These are phyloP conservation scores for Athalia rosae DNA, from an alignment of 2,888 invertebrate genomes.

Conservation along the genomic window DNA sequence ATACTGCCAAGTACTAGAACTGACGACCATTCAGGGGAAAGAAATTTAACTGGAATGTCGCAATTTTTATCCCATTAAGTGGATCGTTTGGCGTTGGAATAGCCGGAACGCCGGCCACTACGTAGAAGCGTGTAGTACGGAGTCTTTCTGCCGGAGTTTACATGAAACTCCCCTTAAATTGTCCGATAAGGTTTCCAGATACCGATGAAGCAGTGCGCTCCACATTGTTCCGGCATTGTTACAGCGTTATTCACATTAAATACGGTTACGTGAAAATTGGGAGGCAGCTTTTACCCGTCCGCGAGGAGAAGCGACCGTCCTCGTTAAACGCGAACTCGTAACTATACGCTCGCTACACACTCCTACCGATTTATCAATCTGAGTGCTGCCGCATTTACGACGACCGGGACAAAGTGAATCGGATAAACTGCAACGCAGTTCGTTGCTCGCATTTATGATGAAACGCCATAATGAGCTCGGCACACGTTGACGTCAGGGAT, in stretches of 20 bases:
- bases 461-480: not conserved
- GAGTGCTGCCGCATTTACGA: not conserved
- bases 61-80: not conserved
- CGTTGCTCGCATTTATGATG: not conserved
- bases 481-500: too few species aligned
- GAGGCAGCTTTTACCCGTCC: not conserved
- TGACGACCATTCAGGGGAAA: too few species aligned
- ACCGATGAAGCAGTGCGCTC: conserved; percentile 21
- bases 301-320: not conserved
- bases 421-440: not conserved
- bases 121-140: too few species aligned
- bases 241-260: conserved; percentile 8
- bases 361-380: not conserved
- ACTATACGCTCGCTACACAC: not conserved
- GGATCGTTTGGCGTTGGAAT: not conserved
- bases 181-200: conserved; percentile 13
- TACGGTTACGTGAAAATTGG: not conserved
- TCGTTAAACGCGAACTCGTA: not conserved
- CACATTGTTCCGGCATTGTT: conserved; percentile 28
- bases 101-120: too few species aligned
- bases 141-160: not conserved
- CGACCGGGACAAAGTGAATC: not conserved
- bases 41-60: too few species aligned
- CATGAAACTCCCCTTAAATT: conserved; percentile 27
- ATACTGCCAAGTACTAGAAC: too few species aligned